A percentile compares a stretch with the other conserved stretches of the same genome.
These are phyloP conservation scores for Sycophila sp. DNA, from an alignment of 1,140 invertebrate species.

Conservation along the genomic window DNA sequence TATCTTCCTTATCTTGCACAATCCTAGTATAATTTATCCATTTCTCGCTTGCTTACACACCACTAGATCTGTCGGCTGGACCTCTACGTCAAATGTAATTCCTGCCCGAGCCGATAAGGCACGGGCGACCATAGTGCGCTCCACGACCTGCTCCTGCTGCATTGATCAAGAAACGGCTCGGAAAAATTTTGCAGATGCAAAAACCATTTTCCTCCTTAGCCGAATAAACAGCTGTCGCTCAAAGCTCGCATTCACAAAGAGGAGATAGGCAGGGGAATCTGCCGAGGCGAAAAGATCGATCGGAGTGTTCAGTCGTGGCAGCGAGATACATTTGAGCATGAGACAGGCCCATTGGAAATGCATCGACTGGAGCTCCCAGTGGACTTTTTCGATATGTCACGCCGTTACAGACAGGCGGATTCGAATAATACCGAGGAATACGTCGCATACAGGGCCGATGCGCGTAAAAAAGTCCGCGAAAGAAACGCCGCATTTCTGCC, in stretches of 20 bases:
- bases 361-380: not conserved
- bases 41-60: too few relatives aligned
- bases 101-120: too few relatives aligned
- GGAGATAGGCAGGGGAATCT: not conserved
- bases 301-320: not conserved
- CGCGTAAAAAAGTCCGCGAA: not conserved
- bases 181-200: too few relatives aligned
- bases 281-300: not conserved
- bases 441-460: too few relatives aligned
- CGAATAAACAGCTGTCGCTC: not conserved
- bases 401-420: not conserved
- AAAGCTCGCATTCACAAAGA: too few relatives aligned
- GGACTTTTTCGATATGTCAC: slow-evolving; percentile 11
- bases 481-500: not conserved
- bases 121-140: too few relatives aligned
- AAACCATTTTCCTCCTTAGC: too few relatives aligned
- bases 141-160: not conserved
- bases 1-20: too few relatives aligned
- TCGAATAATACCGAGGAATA: not conserved
- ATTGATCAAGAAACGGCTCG: too few relatives aligned
- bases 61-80: too few relatives aligned
- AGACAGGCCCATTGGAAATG: slow-evolving; percentile 6
- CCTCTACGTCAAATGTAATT: too few relatives aligned
- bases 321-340: not conserved
- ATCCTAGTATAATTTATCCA: too few relatives aligned